phyloP scores from a whole-genome alignment of 2,113 vertebrate genomes.

The Phasianus colchicus region DNA sequence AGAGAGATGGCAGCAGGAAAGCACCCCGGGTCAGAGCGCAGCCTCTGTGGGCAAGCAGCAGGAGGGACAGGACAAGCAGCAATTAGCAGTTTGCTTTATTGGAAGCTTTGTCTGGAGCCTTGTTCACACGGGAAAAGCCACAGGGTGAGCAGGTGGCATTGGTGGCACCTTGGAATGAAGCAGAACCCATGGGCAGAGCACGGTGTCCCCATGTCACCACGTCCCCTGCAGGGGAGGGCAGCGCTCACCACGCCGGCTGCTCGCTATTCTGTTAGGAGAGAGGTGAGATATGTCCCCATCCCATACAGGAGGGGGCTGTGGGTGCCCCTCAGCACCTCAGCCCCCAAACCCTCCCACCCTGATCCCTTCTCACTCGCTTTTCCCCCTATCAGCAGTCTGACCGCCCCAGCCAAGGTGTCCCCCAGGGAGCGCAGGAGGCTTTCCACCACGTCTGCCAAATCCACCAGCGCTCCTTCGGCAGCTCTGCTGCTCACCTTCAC shows the following conservation, averaged over 20 bases:
- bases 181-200: not conserved
- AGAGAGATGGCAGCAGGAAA: not conserved
- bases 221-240: not conserved
- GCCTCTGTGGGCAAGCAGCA: not conserved
- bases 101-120: not conserved
- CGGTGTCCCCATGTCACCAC: not conserved
- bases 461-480: accelerated
- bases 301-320: not conserved
- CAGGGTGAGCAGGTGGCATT: not conserved
- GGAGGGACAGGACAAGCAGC: not conserved
- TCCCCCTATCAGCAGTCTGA: not conserved
- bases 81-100: not conserved
- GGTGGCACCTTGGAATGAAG: not conserved
- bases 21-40: accelerated
- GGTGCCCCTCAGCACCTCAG: not conserved
- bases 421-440: accelerated
- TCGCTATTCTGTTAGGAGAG: not conserved
- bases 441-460: accelerated
- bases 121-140: not conserved
- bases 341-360: not conserved
- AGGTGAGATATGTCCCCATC: not conserved
- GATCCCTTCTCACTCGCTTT: not conserved
- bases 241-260: not conserved
- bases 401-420: not conserved
- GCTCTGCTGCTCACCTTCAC: accelerated